Conservation (phyloP, 2,888 invertebrate species). For the Artemia sp. region DNA sequence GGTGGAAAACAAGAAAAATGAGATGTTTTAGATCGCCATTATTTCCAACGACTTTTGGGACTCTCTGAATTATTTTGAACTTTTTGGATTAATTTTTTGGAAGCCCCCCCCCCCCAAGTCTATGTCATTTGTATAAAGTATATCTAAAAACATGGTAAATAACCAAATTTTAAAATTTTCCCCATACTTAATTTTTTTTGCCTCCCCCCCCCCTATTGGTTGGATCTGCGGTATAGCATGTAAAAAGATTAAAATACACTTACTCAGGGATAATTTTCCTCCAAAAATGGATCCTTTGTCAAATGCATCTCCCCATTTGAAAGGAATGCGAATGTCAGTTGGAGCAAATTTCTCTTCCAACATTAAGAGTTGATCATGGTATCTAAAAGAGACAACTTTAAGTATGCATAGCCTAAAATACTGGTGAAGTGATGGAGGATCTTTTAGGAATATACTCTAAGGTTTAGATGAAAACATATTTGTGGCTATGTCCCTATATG, state of each 20-base stretch:
- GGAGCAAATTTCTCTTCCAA: constrained; percentile 6
- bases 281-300: constrained; percentile 87
- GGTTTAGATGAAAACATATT: too few species aligned
- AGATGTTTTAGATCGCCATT: too few species aligned
- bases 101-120: too few species aligned
- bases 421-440: too few species aligned
- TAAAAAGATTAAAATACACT: constrained; percentile 32
- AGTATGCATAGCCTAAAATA: too few species aligned
- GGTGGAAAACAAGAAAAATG: too few species aligned
- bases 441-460: too few species aligned
- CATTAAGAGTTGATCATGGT: constrained; percentile 10
- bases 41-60: too few species aligned
- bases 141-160: background rate
- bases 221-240: constrained; percentile 1
- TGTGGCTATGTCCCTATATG: too few species aligned
- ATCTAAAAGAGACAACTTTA: background rate
- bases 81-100: too few species aligned
- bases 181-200: background rate
- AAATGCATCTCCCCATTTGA: constrained; percentile 67
- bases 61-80: too few species aligned
- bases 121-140: background rate
- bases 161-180: background rate
- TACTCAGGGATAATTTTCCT: constrained; percentile 77
- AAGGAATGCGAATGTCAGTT: background rate
- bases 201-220: too few species aligned